Evolutionary conservation across 1,140 invertebrate species (phyloP).

Genomic region (Drosophila funebris): DNA sequence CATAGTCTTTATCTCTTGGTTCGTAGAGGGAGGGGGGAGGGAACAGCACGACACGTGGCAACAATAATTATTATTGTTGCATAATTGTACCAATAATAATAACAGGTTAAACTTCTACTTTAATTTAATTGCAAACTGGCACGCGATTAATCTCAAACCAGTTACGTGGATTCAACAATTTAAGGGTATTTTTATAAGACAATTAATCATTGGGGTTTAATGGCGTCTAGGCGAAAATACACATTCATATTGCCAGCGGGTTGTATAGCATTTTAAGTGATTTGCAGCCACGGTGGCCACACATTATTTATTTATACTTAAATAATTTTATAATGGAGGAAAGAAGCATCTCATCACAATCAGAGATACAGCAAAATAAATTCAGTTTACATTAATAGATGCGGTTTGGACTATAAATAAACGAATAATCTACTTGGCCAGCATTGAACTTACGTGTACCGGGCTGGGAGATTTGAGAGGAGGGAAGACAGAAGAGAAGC

Average conservation of each 20-base stretch:
- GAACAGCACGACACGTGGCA: conserved; percentile 14
- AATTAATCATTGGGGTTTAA: conserved; percentile 60
- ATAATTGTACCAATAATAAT: conserved; percentile 9
- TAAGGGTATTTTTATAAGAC: conserved; percentile 55
- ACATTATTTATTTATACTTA: conserved; percentile 69
- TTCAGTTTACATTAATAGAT: conserved; percentile 53
- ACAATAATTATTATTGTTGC: conserved; percentile 6
- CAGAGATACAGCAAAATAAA: conserved; percentile 39
- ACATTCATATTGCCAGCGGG: conserved; percentile 24
- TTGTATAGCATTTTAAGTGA: conserved; percentile 75
- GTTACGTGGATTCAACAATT: conserved; percentile 9
- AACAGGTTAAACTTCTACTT: conserved; percentile 32
- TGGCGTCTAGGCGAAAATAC: conserved; percentile 6
- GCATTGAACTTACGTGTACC: conserved; percentile 67
- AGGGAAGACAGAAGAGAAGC: background rate
- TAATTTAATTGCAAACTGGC: conserved; percentile 58
- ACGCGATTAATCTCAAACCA: conserved; percentile 61
- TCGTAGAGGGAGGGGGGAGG: too few relatives aligned
- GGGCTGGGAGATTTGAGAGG: background rate
- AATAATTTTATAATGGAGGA: conserved; percentile 3
- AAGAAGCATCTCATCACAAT: background rate
- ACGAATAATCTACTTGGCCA: conserved; percentile 49
- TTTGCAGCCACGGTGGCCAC: conserved; percentile 53
- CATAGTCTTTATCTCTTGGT: background rate
- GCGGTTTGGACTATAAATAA: conserved; percentile 56